A percentile compares a stretch with the other conserved stretches of the same genome.
phyloP scores from a whole-genome alignment of 2,113 vertebrate species.

The Garra rufa region DNA sequence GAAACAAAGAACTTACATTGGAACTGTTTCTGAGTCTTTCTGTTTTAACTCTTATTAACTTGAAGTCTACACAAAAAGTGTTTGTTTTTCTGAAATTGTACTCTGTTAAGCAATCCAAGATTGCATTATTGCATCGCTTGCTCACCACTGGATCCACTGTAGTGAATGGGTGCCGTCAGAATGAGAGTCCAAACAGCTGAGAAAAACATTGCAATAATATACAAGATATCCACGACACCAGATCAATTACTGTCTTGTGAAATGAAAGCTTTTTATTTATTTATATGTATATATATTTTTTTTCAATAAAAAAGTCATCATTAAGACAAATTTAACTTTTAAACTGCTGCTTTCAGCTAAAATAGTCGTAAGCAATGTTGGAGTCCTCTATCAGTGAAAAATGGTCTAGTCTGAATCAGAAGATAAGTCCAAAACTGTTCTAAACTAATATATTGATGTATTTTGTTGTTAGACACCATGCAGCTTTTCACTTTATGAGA shows the following conservation, averaged over 20 bases:
- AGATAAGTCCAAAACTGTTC: too few species aligned
- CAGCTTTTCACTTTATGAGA: too few species aligned
- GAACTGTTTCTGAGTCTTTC: background rate
- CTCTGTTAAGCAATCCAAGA: background rate
- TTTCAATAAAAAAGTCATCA: background rate
- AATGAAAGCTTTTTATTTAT: too few species aligned
- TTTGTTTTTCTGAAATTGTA: background rate
- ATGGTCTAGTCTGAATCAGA: too few species aligned
- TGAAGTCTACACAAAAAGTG: background rate
- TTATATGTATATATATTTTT: too few species aligned
- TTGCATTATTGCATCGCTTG: too few species aligned
- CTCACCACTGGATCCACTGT: background rate
- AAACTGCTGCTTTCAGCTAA: background rate
- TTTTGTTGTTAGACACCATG: too few species aligned
- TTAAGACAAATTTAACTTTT: background rate
- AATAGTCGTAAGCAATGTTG: background rate
- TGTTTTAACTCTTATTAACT: too few species aligned
- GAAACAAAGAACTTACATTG: background rate
- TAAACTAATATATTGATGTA: too few species aligned
- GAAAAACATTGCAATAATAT: background rate
- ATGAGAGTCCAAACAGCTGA: background rate
- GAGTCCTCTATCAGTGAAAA: background rate
- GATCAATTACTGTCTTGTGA: background rate
- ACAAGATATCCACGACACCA: background rate
- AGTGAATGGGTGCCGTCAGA: background rate